A percentile compares a stretch with the other conserved stretches of the same genome.
Conservation (phyloP, 2,797 vertebrate species). For the Epinephelus malabaricus region DNA sequence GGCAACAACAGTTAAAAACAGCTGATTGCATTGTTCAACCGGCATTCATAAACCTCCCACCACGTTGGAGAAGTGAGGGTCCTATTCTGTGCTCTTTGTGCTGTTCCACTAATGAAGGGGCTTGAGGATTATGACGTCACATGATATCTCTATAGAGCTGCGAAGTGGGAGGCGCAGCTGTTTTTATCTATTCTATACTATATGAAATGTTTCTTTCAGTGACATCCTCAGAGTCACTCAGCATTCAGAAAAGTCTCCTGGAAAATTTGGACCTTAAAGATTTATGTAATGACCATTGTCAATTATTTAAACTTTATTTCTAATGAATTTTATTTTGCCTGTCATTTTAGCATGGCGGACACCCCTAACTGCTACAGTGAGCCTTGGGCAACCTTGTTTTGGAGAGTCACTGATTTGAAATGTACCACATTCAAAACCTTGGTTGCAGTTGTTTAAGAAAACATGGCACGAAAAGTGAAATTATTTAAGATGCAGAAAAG, state of each 20-base stretch:
- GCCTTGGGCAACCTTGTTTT: not conserved
- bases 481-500: not conserved
- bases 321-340: not conserved
- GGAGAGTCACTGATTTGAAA: not conserved
- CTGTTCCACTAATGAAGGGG: not conserved
- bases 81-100: not conserved
- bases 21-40: conserved; percentile 2
- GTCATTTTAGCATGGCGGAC: not conserved
- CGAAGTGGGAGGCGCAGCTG: not conserved
- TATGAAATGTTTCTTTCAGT: not conserved
- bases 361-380: not conserved
- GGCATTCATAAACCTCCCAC: not conserved
- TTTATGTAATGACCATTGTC: not conserved
- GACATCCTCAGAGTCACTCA: not conserved
- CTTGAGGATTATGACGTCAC: not conserved
- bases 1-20: conserved; percentile 8
- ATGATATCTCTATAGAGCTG: not conserved
- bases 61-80: not conserved
- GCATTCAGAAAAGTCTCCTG: not conserved
- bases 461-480: not conserved
- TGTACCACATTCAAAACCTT: not conserved
- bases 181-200: not conserved
- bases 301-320: not conserved
- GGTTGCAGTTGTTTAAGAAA: not conserved
- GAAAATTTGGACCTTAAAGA: not conserved